A percentile compares a stretch with the other conserved stretches of the same genome.
These are phyloP conservation scores for Drosophila nikananu DNA, from an alignment of 1,140 invertebrate species.

Conservation along the genomic window DNA sequence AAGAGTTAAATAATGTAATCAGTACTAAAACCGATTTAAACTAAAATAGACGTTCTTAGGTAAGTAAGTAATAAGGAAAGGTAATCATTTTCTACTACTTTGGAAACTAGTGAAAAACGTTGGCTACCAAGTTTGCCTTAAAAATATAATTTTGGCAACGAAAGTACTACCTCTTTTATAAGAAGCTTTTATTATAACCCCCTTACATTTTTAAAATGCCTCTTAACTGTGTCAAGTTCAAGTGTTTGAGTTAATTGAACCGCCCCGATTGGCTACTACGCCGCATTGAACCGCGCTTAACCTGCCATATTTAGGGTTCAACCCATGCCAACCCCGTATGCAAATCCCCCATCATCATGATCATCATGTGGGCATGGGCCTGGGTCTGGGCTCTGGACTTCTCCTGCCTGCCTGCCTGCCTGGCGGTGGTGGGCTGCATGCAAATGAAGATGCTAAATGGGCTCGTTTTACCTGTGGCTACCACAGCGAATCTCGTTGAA, in stretches of 20 bases:
- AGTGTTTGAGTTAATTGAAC: constrained; percentile 25
- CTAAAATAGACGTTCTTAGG: neutral
- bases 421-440: constrained; percentile 53
- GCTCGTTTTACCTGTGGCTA: constrained; percentile 32
- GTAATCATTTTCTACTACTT: neutral
- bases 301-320: constrained; percentile 51
- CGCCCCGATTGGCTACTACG: constrained; percentile 3
- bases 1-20: neutral
- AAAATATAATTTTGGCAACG: no score
- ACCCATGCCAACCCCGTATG: constrained; percentile 41
- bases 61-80: neutral
- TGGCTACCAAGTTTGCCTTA: no score
- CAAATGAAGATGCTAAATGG: constrained; percentile 68
- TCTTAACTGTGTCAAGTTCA: constrained; percentile 62
- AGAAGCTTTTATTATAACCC: neutral
- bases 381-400: constrained; percentile 17
- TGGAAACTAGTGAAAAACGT: no score
- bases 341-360: constrained; percentile 31
- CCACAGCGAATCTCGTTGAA: constrained; percentile 26
- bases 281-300: constrained; percentile 25
- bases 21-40: neutral
- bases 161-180: neutral
- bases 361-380: constrained; percentile 31
- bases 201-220: neutral
- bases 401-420: constrained; percentile 10